Percentiles rank a stretch among this genome's conserved stretches.
These are phyloP conservation scores for Pterostichus madidus DNA, from an alignment of 2,888 invertebrate genomes.

Conservation along the genomic window DNA sequence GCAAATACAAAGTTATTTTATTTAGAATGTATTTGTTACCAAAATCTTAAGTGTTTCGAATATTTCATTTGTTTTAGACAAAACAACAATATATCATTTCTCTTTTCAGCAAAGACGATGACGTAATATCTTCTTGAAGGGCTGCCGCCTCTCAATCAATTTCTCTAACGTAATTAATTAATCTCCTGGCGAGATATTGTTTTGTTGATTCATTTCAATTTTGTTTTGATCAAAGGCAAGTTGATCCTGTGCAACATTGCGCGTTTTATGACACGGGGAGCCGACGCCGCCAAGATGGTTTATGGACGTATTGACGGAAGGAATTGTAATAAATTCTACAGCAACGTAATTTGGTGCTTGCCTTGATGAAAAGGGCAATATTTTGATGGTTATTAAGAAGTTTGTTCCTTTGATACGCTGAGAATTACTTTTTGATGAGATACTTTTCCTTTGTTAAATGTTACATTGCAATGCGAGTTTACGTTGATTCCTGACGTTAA, in stretches of 20 bases:
- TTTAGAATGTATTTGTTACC: too few relatives aligned
- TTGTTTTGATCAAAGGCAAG: conserved; percentile 11
- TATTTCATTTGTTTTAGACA: too few relatives aligned
- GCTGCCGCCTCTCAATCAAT: conserved; percentile 7
- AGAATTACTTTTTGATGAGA: conserved; percentile 48
- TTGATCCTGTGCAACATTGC: conserved; percentile 34
- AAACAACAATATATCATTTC: too few relatives aligned
- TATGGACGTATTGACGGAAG: conserved; percentile 37
- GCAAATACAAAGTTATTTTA: too few relatives aligned
- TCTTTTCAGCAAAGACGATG: too few relatives aligned
- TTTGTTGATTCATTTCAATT: conserved; percentile 27
- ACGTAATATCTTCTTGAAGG: too few relatives aligned
- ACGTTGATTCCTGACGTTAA: neutral
- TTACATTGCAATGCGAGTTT: conserved; percentile 27
- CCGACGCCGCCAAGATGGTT: neutral
- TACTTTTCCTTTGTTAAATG: conserved; percentile 38
- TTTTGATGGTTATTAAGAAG: conserved; percentile 56
- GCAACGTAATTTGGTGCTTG: conserved; percentile 50
- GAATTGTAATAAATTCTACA: conserved; percentile 46
- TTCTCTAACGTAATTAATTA: conserved; percentile 4
- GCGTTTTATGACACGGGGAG: conserved; percentile 1
- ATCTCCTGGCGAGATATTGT: conserved; percentile 18
- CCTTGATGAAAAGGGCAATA: conserved; percentile 50
- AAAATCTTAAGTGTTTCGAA: too few relatives aligned
- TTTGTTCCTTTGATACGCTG: conserved; percentile 33